A percentile compares a stretch with the other conserved stretches of the same genome.
Conservation (phyloP, 2,888 invertebrate genomes). For the Aporophyla lueneburgensis region DNA sequence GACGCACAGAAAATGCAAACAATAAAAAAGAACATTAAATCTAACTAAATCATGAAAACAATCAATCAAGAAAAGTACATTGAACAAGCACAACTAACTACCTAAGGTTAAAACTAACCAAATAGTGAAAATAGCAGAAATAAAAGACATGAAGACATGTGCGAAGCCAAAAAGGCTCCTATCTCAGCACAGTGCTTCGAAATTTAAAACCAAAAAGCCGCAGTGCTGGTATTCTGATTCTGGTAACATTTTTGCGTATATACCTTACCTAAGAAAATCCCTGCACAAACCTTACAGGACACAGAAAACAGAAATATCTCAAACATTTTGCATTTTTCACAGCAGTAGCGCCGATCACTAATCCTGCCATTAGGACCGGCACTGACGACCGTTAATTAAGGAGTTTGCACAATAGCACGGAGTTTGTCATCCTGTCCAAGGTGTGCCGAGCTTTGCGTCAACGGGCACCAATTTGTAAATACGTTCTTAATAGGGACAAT, state of each 20-base stretch:
- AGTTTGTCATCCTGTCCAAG: slow-evolving; percentile 64
- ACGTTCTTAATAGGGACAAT: slow-evolving; percentile 52
- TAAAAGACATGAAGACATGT: no score
- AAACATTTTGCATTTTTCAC: slow-evolving; percentile 36
- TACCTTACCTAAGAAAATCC: not conserved
- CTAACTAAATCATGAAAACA: no score
- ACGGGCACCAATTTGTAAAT: slow-evolving; percentile 23
- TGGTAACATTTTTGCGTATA: not conserved
- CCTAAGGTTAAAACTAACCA: no score
- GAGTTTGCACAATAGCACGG: slow-evolving; percentile 52
- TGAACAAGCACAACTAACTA: no score
- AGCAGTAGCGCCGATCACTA: slow-evolving; percentile 12
- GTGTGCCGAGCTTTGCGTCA: slow-evolving; percentile 31
- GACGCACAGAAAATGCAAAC: no score
- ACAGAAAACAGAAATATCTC: not conserved
- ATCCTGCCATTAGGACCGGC: slow-evolving; percentile 58
- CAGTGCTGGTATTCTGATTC: no score
- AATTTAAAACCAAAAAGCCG: no score
- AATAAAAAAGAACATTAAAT: no score
- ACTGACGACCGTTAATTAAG: slow-evolving; percentile 62
- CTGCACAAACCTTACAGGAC: not conserved
- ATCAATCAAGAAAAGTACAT: no score
- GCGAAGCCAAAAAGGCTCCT: no score
- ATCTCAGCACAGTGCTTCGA: no score
- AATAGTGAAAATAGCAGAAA: no score